Conservation (phyloP, 2,113 vertebrate genomes). For the Gnathonemus longibarbis region DNA sequence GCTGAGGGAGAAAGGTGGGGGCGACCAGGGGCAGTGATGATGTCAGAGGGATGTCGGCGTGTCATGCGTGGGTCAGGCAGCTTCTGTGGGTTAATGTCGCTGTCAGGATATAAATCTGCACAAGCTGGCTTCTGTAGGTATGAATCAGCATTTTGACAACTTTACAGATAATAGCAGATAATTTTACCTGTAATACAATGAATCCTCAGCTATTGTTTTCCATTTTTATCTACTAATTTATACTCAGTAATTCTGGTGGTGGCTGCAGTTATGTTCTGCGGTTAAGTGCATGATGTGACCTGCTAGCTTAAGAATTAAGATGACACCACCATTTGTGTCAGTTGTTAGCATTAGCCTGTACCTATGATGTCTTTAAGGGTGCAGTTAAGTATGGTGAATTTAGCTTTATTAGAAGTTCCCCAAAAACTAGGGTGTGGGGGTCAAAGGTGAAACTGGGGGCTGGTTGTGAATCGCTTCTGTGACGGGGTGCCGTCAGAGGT, state of each 20-base stretch:
- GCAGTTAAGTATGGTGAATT: not conserved
- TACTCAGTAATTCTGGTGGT: not conserved
- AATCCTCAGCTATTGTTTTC: not conserved
- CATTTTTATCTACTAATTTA: not conserved
- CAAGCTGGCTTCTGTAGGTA: not conserved
- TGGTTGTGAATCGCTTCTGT: not conserved
- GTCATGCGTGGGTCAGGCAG: not conserved
- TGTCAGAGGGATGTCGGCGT: not conserved
- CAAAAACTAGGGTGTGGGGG: not conserved
- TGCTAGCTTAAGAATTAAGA: not conserved
- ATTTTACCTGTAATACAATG: not conserved
- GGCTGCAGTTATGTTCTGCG: not conserved
- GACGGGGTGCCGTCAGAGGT: not conserved
- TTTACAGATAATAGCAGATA: not conserved
- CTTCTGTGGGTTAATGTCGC: not conserved
- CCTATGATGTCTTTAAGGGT: not conserved
- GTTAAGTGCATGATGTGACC: not conserved
- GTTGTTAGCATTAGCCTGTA: not conserved
- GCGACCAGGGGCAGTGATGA: not conserved
- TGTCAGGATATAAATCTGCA: not conserved
- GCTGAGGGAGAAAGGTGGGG: conserved; percentile 85
- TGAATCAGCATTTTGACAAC: not conserved
- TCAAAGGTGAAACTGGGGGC: not conserved
- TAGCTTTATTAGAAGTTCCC: not conserved
- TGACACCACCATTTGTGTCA: not conserved